Evolutionary conservation across 1,140 invertebrate species (phyloP), one percentile per base, ranked within the genome.

Genomic region (Bombyx mandarina): DNA sequence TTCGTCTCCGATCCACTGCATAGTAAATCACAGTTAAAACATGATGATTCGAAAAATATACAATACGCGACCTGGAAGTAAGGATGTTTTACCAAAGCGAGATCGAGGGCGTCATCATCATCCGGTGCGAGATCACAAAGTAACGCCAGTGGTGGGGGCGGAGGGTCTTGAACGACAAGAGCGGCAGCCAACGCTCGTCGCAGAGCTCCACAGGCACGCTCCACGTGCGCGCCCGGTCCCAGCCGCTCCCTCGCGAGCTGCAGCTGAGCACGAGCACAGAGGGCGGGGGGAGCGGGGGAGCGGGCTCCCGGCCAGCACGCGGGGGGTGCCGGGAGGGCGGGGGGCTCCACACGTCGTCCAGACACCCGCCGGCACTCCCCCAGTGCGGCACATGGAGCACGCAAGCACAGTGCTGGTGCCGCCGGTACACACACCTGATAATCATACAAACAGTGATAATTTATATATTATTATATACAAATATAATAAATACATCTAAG

Each of bases 61-160:
- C 26, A 5, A 2, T 3, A 5, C 26, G 26, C 26, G 26, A 35
- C 26, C 2, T 35, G 26, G 26, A 35, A 35, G 26, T 35, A 3
- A 45, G 43, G 52, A 58, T 51, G 10, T 43, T 91, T 92, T 79
- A 95, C 94, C 88, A 97, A 88, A 10, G 95, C 95, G n/a, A 97
- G 92, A 87, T 96, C 95, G 49, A 97, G 89, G 3, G 94, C 94
- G 71, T 96, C 94, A 69, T 94, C 94, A 53, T 93, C 93, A 22
- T 92, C 92, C 0, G 89, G 89, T 64, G 95, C 94, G 7, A 97
- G 88, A 73, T 95, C 95, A 75, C 96, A 97, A 1, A 96, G 89
- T 7, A 97, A 83, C 12, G 95, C 92, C 5, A 96, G 88, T 44
- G 89, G 89, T 43, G 91, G 91, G 0, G 89, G 87, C 56, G 84